Percentiles rank a stretch among this genome's conserved stretches.
These are phyloP conservation scores for Sialis fuliginosa DNA, from an alignment of 2,888 invertebrate species.

Conservation along the genomic window DNA sequence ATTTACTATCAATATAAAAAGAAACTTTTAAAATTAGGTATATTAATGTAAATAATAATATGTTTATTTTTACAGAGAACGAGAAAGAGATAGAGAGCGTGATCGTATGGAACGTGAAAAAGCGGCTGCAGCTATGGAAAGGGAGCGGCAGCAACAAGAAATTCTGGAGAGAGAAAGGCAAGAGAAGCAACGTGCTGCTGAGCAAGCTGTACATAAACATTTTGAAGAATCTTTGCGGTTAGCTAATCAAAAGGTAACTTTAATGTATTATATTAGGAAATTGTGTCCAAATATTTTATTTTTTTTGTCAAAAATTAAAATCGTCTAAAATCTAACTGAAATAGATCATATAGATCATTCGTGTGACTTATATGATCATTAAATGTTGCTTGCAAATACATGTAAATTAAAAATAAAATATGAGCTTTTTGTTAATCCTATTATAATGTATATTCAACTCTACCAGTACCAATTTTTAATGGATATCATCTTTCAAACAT, in stretches of 20 bases:
- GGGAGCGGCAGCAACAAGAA: constrained; percentile 30
- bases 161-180: constrained; percentile 33
- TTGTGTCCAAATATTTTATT: too few relatives aligned
- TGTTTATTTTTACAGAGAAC: constrained; percentile 18
- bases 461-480: too few relatives aligned
- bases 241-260: constrained; percentile 52
- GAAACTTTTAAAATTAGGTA: constrained; percentile 20
- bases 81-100: constrained; percentile 33
- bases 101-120: constrained; percentile 29
- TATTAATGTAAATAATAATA: constrained; percentile 19
- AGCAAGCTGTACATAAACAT: constrained; percentile 67
- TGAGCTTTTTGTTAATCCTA: too few relatives aligned
- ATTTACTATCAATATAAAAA: constrained; percentile 8
- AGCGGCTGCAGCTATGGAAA: constrained; percentile 25
- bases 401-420: too few relatives aligned
- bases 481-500: too few relatives aligned
- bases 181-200: constrained; percentile 38
- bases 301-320: too few relatives aligned
- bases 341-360: too few relatives aligned
- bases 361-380: too few relatives aligned
- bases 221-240: constrained; percentile 74
- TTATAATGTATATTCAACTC: too few relatives aligned
- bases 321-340: too few relatives aligned
- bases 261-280: too few relatives aligned
- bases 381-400: too few relatives aligned